Evolutionary conservation across 53 echinoderm and acorn worm genomes (phyloP).

Genomic region (Paracentrotus lividus): DNA sequence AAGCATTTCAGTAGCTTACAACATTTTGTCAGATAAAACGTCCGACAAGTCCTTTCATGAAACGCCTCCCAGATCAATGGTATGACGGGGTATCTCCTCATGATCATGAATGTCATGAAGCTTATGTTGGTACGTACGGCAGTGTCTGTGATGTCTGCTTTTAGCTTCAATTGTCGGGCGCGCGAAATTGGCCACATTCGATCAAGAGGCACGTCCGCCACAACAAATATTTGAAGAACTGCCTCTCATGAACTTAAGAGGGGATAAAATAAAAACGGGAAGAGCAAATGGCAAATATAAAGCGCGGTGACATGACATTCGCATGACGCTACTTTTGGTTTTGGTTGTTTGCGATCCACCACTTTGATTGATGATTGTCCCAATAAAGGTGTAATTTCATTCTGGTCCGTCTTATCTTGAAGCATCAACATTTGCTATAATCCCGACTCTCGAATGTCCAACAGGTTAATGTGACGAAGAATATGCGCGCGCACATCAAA

Average conservation of each 20-base stretch:
- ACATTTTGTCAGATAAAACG: too few relatives aligned
- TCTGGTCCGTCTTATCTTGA: background rate
- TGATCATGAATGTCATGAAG: background rate
- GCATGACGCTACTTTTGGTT: background rate
- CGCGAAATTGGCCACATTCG: slow-evolving; percentile 6
- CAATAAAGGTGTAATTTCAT: background rate
- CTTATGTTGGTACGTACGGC: background rate
- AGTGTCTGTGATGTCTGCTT: background rate
- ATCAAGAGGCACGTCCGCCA: background rate
- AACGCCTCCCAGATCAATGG: too few relatives aligned
- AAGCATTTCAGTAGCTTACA: too few relatives aligned
- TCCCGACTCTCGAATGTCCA: background rate
- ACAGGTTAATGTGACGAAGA: background rate
- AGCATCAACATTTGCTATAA: background rate
- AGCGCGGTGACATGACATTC: background rate
- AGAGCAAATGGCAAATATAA: slow-evolving; percentile 13
- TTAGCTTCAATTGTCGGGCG: background rate
- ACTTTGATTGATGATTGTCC: background rate
- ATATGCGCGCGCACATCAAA: background rate
- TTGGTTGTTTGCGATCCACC: background rate
- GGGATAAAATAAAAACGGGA: background rate
- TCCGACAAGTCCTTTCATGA: too few relatives aligned
- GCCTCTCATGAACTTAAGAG: background rate
- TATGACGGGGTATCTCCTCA: too few relatives aligned
- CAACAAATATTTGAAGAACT: slow-evolving; percentile 47